phyloP scores from a whole-genome alignment of 2,113 vertebrate species.

The Gasterosteus nipponicus region DNA sequence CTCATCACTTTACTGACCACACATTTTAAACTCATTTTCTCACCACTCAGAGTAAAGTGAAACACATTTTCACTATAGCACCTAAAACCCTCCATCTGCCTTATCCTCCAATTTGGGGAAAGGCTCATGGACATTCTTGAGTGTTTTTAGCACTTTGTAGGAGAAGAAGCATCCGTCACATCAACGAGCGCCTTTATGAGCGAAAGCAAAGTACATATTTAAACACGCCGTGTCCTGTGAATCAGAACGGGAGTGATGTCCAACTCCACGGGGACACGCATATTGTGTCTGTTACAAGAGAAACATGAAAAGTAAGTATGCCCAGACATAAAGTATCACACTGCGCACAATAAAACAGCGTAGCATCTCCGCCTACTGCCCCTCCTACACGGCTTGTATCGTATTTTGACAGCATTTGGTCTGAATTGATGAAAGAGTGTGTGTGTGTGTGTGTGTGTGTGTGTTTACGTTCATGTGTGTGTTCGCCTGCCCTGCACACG shows the following conservation, averaged over 20 bases:
- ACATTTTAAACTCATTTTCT: conserved; percentile 10
- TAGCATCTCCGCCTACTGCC: neutral
- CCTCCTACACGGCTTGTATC: conserved; percentile 20
- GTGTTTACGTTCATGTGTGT: no score
- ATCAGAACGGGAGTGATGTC: neutral
- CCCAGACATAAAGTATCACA: conserved; percentile 21
- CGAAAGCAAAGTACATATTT: neutral
- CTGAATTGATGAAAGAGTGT: conserved; percentile 50
- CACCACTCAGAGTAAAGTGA: neutral
- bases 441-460: conserved; percentile 31
- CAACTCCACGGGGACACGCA: neutral
- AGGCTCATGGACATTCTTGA: neutral
- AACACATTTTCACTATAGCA: conserved; percentile 1
- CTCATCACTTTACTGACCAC: neutral
- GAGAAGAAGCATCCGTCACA: neutral
- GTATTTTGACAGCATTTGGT: conserved; percentile 53
- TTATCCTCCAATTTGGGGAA: neutral
- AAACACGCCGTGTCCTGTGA: neutral
- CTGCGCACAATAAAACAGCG: neutral
- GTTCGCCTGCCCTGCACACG: conserved; percentile 21
- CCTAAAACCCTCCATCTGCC: neutral
- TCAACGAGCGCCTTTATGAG: neutral
- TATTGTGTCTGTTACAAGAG: conserved; percentile 1
- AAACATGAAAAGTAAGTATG: neutral
- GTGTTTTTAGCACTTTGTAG: neutral